phyloP scores from a whole-genome alignment of 2,113 vertebrate species.

The Boulengeromyrus knoepffleri region DNA sequence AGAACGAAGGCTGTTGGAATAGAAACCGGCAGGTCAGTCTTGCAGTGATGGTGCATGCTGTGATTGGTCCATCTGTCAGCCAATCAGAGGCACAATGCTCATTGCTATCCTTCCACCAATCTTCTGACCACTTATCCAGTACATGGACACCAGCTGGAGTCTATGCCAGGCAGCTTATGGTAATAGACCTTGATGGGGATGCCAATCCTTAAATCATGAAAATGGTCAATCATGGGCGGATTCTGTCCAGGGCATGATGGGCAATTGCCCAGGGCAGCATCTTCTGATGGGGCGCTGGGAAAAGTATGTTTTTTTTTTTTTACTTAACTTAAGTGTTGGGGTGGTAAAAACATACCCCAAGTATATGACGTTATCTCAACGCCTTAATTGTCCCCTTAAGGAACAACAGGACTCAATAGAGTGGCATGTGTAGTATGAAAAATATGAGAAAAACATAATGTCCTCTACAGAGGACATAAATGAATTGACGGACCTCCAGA shows the following conservation, averaged over 20 bases:
- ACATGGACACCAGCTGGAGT: neutral
- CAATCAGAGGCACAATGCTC: neutral
- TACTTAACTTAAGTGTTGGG: neutral
- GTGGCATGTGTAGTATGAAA: neutral
- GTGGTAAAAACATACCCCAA: neutral
- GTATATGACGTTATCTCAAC: neutral
- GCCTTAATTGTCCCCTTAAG: neutral
- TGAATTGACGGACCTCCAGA: neutral
- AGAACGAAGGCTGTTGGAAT: neutral
- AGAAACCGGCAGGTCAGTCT: neutral
- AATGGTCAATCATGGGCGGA: neutral
- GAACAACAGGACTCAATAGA: neutral
- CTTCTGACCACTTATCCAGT: neutral
- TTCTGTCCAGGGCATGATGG: neutral
- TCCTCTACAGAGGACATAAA: neutral
- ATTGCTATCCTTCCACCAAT: neutral
- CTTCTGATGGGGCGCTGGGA: neutral
- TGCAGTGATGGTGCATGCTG: neutral
- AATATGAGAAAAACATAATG: neutral
- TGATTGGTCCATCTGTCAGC: neutral
- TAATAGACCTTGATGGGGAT: neutral
- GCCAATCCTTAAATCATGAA: neutral
- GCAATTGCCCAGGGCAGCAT: neutral
- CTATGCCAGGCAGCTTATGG: neutral
- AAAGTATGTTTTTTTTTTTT: neutral